Evolutionary conservation across 2,888 invertebrate genomes (phyloP).

Genomic region (Copidosoma aretas): DNA sequence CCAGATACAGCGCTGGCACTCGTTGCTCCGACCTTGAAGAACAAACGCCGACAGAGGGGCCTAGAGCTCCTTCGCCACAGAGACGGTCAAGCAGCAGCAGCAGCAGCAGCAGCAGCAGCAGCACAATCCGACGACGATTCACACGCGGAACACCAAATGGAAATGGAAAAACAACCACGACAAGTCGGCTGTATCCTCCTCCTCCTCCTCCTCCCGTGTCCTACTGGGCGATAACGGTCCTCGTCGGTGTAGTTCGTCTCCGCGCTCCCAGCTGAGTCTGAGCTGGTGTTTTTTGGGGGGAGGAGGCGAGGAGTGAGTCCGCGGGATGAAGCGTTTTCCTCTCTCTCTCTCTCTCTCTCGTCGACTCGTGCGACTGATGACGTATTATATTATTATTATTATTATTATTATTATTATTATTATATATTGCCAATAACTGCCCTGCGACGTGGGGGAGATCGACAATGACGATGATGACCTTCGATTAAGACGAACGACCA

Average conservation of each 20-base stretch:
- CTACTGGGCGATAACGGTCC: too few species aligned
- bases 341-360: neutral
- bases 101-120: neutral
- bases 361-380: neutral
- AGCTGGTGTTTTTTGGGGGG: neutral
- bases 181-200: too few species aligned
- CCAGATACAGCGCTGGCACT: constrained; percentile 93
- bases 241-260: too few species aligned
- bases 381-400: neutral
- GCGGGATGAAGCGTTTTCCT: neutral
- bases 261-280: neutral
- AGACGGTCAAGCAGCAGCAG: neutral
- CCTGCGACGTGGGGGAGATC: constrained; percentile 5
- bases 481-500: constrained; percentile 48
- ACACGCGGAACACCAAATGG: too few species aligned
- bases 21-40: constrained; percentile 71
- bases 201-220: too few species aligned
- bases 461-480: constrained; percentile 37
- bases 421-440: constrained; percentile 10
- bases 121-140: neutral
- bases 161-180: too few species aligned
- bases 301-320: neutral
- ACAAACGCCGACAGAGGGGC: neutral
- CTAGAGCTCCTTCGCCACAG: neutral
- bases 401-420: too few species aligned